Percentiles rank a stretch among this genome's conserved stretches.
phyloP scores from a whole-genome alignment of 2,888 invertebrate species.

The Epirrhoe tristata region DNA sequence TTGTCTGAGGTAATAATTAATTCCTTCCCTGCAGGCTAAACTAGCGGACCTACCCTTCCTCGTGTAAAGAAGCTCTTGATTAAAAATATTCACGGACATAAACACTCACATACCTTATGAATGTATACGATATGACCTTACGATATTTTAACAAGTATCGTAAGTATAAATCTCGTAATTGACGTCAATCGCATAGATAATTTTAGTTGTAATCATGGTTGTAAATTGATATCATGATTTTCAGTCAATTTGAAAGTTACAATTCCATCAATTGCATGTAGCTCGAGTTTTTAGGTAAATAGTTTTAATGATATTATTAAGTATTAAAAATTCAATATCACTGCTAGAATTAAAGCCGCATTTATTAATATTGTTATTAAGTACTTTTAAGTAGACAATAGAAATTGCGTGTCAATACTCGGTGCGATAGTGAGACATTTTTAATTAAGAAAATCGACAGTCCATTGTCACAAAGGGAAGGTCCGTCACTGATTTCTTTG shows the following conservation, averaged over 20 bases:
- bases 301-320: too few relatives aligned
- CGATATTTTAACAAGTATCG: neutral
- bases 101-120: conserved; percentile 1
- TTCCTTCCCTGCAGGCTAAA: conserved; percentile 4
- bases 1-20: conserved; percentile 21
- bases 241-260: too few relatives aligned
- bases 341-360: too few relatives aligned
- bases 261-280: too few relatives aligned
- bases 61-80: conserved; percentile 11
- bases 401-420: conserved; percentile 42
- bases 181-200: too few relatives aligned
- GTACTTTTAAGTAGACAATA: conserved; percentile 1
- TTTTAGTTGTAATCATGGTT: too few relatives aligned
- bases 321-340: too few relatives aligned
- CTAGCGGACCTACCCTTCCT: conserved; percentile 14
- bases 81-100: conserved; percentile 19
- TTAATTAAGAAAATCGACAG: conserved; percentile 81
- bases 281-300: too few relatives aligned
- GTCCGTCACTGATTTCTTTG: conserved; percentile 70
- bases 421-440: conserved; percentile 76
- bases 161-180: too few relatives aligned
- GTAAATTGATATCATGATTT: too few relatives aligned
- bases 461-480: conserved; percentile 56
- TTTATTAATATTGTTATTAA: too few relatives aligned
- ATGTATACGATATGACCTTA: conserved; percentile 9